Percentiles rank a stretch among this genome's conserved stretches.
Conservation (phyloP, 1,140 invertebrate species). For the Meloidogyne exigua region DNA sequence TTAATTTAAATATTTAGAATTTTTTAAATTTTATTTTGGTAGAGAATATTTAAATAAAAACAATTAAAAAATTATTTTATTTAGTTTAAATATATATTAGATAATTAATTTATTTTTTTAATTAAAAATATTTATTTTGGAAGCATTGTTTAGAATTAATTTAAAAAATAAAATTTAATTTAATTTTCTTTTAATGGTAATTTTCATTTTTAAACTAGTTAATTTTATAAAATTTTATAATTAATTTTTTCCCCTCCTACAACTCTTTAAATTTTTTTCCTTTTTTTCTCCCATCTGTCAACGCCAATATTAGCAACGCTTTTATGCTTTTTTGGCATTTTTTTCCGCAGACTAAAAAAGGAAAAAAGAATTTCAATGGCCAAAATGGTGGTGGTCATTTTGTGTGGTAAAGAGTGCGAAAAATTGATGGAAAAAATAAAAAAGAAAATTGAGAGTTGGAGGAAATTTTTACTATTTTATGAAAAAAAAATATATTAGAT, state of each 20-base stretch:
- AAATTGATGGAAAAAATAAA: background rate
- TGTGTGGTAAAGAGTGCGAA: conserved; percentile 1
- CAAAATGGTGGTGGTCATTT: conserved; percentile 2
- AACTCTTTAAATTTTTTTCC: background rate
- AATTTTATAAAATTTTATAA: too few species aligned
- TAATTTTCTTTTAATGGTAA: too few species aligned
- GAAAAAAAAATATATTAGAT: background rate
- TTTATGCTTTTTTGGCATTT: background rate
- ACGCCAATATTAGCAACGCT: background rate
- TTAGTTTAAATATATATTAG: too few species aligned
- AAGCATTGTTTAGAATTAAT: too few species aligned
- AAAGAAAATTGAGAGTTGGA: background rate
- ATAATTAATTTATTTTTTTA: too few species aligned
- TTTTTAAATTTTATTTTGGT: too few species aligned
- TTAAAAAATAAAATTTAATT: too few species aligned
- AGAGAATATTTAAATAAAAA: too few species aligned
- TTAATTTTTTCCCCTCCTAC: background rate
- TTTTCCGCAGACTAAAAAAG: background rate
- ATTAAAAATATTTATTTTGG: too few species aligned
- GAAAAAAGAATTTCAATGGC: background rate
- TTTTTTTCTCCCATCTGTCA: conserved; percentile 2
- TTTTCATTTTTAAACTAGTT: too few species aligned
- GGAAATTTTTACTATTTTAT: background rate
- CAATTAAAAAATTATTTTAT: too few species aligned
- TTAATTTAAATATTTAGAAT: too few species aligned